These are phyloP conservation scores for Thinocorus orbignyianus DNA, from an alignment of 2,113 vertebrate genomes.

Conservation along the genomic window DNA sequence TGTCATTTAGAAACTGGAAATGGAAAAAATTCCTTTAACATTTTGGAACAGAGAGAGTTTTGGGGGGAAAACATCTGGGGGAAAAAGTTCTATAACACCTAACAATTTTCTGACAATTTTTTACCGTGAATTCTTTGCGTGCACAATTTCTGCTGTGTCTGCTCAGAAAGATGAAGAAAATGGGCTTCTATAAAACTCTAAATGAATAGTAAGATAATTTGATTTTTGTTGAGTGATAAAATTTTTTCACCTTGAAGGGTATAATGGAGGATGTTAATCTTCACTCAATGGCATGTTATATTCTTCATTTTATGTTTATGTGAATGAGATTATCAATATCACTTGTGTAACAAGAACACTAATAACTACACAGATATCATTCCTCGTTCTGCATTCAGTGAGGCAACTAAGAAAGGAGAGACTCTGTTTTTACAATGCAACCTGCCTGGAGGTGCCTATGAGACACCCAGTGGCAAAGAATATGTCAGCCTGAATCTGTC, in stretches of 20 bases:
- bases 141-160: background rate
- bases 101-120: background rate
- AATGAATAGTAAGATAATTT: background rate
- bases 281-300: background rate
- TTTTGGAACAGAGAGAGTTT: background rate
- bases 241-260: background rate
- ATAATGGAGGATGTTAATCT: background rate
- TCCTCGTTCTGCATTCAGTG: background rate
- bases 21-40: background rate
- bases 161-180: background rate
- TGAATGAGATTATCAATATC: background rate
- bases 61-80: fast-evolving
- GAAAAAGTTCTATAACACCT: background rate
- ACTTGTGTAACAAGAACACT: background rate
- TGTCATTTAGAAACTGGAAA: background rate
- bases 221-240: background rate
- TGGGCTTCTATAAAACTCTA: background rate
- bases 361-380: background rate
- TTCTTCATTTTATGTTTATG: background rate
- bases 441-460: background rate
- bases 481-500: background rate
- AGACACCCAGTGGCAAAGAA: background rate
- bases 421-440: background rate
- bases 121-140: background rate
- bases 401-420: background rate